Evolutionary conservation across 2,113 vertebrate genomes (phyloP).

Genomic region (Tachuris rubrigastra): DNA sequence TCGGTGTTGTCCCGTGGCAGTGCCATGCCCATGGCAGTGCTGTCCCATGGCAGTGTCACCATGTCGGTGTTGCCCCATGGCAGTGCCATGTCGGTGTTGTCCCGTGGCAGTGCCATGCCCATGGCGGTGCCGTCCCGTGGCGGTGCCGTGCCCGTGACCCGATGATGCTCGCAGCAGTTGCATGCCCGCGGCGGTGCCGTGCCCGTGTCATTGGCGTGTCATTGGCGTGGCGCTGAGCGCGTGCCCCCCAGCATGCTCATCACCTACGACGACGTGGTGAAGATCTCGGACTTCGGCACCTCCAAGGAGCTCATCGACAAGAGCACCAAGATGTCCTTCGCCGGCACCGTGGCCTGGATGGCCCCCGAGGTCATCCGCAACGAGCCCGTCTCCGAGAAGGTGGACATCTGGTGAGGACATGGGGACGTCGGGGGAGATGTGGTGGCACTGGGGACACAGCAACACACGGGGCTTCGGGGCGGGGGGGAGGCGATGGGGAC

Average conservation of each 20-base stretch:
- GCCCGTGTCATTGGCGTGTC: not conserved
- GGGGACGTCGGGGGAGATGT: not conserved
- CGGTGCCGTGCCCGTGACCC: not conserved
- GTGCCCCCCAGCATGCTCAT: constrained; percentile 88
- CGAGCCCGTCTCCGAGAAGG: constrained; percentile 97
- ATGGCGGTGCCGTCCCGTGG: not conserved
- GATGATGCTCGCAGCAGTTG: not conserved
- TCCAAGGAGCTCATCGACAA: constrained; percentile 98
- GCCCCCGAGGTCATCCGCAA: constrained; percentile 97
- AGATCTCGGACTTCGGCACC: constrained; percentile 98
- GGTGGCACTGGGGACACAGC: not conserved
- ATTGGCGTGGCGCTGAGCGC: not conserved
- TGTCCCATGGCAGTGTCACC: accelerated
- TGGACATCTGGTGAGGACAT: constrained; percentile 92
- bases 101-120: not conserved
- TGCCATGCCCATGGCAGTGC: not conserved
- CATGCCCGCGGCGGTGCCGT: not conserved
- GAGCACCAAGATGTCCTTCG: constrained; percentile 99
- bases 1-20: not conserved
- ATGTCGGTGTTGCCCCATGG: not conserved
- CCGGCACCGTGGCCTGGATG: constrained; percentile 99
- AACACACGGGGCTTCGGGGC: accelerated
- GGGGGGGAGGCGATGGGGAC: not conserved
- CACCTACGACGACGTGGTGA: constrained; percentile 96
- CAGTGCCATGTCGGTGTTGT: not conserved